These are phyloP conservation scores for Charina bottae DNA, from an alignment of 2,113 vertebrate species.

Conservation along the genomic window DNA sequence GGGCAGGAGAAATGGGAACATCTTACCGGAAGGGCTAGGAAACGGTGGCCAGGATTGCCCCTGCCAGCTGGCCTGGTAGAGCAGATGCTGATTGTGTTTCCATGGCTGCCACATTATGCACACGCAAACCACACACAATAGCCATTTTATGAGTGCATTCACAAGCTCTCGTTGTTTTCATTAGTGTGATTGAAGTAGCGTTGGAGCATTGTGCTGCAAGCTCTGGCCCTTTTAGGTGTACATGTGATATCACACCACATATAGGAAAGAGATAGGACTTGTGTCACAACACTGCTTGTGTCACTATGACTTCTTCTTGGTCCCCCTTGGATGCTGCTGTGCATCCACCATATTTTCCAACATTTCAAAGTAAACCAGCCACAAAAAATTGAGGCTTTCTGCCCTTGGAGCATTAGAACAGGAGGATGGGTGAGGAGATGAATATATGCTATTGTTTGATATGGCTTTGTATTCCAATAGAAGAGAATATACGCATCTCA, in stretches of 20 bases:
- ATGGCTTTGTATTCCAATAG: background rate
- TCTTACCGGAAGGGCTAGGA: background rate
- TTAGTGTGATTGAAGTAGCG: background rate
- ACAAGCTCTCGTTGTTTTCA: background rate
- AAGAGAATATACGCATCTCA: background rate
- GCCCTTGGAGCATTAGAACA: background rate
- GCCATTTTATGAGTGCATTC: background rate
- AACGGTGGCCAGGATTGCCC: background rate
- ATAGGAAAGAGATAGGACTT: background rate
- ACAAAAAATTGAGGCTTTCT: background rate
- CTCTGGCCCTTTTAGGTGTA: background rate
- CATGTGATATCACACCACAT: background rate
- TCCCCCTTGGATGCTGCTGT: background rate
- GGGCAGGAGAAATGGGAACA: background rate
- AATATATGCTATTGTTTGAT: background rate
- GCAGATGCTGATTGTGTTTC: background rate
- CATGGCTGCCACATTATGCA: background rate
- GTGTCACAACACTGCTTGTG: background rate
- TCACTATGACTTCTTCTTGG: background rate
- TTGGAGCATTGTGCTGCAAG: background rate
- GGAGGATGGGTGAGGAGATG: background rate
- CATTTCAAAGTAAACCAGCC: background rate
- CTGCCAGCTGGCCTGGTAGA: background rate
- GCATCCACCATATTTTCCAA: background rate
- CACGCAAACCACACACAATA: background rate